Base-by-base conservation (phyloP, 2,888 invertebrate genomes). In the Himalopsyche anomala region DNA sequence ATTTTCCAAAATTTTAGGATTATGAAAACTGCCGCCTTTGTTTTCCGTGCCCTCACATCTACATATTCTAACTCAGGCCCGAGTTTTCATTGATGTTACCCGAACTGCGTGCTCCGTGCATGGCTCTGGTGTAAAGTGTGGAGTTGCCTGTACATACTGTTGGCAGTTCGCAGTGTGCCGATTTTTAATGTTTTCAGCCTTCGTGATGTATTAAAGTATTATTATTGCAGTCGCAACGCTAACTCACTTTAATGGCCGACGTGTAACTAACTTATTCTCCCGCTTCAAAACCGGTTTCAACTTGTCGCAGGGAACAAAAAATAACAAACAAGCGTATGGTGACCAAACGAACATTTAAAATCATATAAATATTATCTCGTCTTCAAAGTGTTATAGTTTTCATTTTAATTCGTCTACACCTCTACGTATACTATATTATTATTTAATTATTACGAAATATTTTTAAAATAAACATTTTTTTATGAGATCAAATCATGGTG, bases 131-230 rank as follows among this genome's bases (percentile, higher is more conserved):
- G 74, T 36, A 15, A 15, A 74, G 38, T 38, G 74, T 38, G 74
- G 74, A 74, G 74, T 74, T 38, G 74, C 74, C 36, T 74, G 74
- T 74, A 74, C 28, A 28, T 28, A 28, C 74, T 62, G 74, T 74
- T 74, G 38, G 74, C 74, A 74, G 74, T 74, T 74, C 74, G 74
- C 74, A 74, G 74, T 74, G 74, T 74, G 74, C 74, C 74, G 74
- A 74, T 74, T 74, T 74, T 74, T 74, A 74, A 74, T 74, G 74
- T 38, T 74, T 74, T 74, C 74, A 74, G 74, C 74, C 74, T 74
- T 74, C 74, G 38, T 74, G 74, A 74, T 74, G 36, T 74, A 74
- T 74, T 74, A 74, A 74, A 74, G 74, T 74, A 74, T 36, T 36
- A 74, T 74, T 74, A 74, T 74, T 74, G 74, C 74, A 74, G 74